Base-by-base conservation (phyloP, 2,888 invertebrate species). In the Dioctria rufipes region DNA sequence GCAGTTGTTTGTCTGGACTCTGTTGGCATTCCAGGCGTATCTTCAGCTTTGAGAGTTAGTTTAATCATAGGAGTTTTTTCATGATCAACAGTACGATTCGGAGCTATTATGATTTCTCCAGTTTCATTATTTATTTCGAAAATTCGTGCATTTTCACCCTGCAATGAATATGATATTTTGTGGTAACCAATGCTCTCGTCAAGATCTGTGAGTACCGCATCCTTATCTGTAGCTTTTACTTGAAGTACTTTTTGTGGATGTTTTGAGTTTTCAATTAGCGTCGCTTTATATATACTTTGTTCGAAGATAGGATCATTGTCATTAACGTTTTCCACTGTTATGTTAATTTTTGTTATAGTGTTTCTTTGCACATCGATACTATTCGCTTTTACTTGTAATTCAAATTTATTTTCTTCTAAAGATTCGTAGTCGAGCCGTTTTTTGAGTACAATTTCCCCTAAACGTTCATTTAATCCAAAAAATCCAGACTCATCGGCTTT, bases 381-480 rank as follows among this genome's bases (percentile, higher is more conserved):
- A 13, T 84, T 90, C 0, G 92, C 92, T 84, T 91, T 91, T 0
- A 92, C 91, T 51, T 91, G 91, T 13, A 92, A 88, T 78, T 86
- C 86, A 58, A 88, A 88, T 1, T 80, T 63, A 86, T 92, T 92
- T 71, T 90, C 90, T 2, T 90, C 90, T n/a, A 95, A 86, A 2
- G 90, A 90, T 88, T 96, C 96, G 85, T 94, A 95, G 88, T 96
- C 96, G 40, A 96, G 88, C 80, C 93, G 91, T 84, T 92, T 93
- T 63, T 92, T 93, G 2, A 95, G 89, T 3, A 94, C 93, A 0
- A 96, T 92, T 85, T 93, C 93, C 0, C 96, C 96, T 81, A 94
- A 93, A 46, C 90, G 88, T 69, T 93, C 93, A 46, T 93, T 92
- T 6, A 92, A 90, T 87, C 91, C 91, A 63, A 92, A 89, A 11